A percentile compares a stretch with the other conserved stretches of the same genome.
Evolutionary conservation across 2,113 vertebrate species (phyloP).

Genomic region (Atrichornis clamosus): DNA sequence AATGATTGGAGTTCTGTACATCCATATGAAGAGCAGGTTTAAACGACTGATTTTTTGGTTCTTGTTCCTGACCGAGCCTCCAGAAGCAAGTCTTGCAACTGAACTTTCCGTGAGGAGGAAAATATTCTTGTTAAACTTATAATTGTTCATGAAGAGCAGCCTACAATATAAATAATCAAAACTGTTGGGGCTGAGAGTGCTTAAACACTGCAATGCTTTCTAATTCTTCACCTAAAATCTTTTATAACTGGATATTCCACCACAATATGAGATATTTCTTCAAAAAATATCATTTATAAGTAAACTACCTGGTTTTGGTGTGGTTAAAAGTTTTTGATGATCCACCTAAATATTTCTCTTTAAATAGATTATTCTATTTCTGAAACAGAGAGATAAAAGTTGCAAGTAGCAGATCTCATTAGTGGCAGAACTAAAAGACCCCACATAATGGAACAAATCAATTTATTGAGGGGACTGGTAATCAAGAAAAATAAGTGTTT

Average conservation of each 20-base stretch:
- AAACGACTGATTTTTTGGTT: not conserved
- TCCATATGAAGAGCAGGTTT: not conserved
- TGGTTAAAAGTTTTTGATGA: not conserved
- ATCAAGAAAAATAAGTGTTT: slow-evolving; percentile 55
- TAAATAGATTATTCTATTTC: not conserved
- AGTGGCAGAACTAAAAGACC: not conserved
- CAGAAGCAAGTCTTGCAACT: not conserved
- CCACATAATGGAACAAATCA: not conserved
- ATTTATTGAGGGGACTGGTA: slow-evolving; percentile 32
- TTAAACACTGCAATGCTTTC: not conserved
- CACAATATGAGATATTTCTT: not conserved
- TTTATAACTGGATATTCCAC: not conserved
- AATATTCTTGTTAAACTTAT: not conserved
- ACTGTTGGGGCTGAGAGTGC: not conserved
- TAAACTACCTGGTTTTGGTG: not conserved
- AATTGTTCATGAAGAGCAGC: not conserved
- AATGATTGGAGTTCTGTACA: not conserved
- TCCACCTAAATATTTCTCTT: not conserved
- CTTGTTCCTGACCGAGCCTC: not conserved
- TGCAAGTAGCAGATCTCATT: not conserved
- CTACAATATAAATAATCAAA: not conserved
- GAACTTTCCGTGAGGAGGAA: not conserved
- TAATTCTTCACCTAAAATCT: not conserved
- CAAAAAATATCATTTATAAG: not conserved
- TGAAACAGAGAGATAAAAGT: not conserved